Base-by-base conservation (phyloP, 2,888 invertebrate species). In the Drosophila tanythrix region DNA sequence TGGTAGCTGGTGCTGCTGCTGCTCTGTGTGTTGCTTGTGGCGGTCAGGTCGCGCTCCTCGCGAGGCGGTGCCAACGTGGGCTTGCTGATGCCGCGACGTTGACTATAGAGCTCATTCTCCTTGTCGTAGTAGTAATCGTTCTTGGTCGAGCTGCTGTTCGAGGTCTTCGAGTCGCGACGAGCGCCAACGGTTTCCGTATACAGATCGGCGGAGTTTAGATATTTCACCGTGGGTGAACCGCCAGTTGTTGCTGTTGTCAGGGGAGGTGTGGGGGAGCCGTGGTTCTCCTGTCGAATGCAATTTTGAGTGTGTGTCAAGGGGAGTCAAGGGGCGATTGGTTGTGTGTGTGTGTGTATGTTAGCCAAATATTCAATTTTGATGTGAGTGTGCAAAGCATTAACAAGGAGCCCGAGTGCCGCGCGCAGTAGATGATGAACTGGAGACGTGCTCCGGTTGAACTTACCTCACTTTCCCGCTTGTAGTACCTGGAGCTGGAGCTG, bases 71-170 rank as follows among this genome's bases (percentile, higher is more conserved):
- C 85, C 68, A 93, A 72, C 43, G 91, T 93, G 33, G 91, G 80
- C 62, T 92, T 91, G 50, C 84, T 90, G 36, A 91, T 90, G 3
- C 66, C 83, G 18, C 91, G 90, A 35, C 92, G 91, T 38, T 85
- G 87, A 46, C 86, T 82, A 64, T 92, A 92, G 25, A 93, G 82
- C 74, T 93, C 93, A 72, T 93, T 93, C 83, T 93, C 93, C 86
- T 93, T 93, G 82, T 93, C 93, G 70, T 91, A 93, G 82, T 93
- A 93, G 74, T 93, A 93, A 65, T 93, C 93, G 68, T 91, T 91
- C 76, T 91, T 88, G 21, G 88, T 80, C 25, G 90, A 89, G 63
- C 90, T 90, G 74, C 82, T 86, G 60, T 88, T 86, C 11, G 84
- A 84, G 6, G 87, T 71, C 80, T 90, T 92, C 15, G 92, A 90